Conservation (phyloP, 2,113 vertebrate species). For the Axis porcinus region DNA sequence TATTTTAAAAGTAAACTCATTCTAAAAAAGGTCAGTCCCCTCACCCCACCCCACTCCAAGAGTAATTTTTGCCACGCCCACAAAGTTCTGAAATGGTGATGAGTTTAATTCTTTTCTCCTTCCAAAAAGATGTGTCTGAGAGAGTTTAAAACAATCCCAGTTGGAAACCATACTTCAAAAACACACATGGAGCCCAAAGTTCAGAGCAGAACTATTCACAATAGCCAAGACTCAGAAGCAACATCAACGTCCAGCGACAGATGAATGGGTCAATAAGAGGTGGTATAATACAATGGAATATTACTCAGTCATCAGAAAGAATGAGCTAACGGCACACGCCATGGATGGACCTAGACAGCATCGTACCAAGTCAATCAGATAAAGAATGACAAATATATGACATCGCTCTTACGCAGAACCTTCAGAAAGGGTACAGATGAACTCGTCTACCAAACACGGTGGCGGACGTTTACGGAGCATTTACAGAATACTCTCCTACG, state of each 20-base stretch:
- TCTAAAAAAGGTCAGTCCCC: no score
- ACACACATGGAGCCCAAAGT: neutral
- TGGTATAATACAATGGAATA: neutral
- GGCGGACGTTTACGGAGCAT: fast-evolving
- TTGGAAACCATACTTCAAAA: neutral
- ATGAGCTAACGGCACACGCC: fast-evolving
- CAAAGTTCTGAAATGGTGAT: neutral
- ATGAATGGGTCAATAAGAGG: no score
- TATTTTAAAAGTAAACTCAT: neutral
- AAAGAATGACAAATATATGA: fast-evolving
- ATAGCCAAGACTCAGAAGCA: neutral
- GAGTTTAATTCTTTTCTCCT: neutral
- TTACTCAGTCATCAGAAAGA: fast-evolving
- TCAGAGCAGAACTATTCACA: fast-evolving
- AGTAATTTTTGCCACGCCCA: neutral
- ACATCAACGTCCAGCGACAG: neutral
- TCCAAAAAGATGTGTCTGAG: neutral
- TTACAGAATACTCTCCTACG: fast-evolving
- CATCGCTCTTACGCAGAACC: neutral
- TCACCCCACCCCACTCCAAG: neutral
- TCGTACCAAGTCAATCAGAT: neutral
- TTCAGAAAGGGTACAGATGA: neutral
- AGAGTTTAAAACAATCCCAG: neutral
- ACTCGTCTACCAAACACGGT: neutral
- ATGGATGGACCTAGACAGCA: fast-evolving